A percentile compares a stretch with the other conserved stretches of the same genome.
phyloP scores from a whole-genome alignment of 2,888 invertebrate species.

The Parnassius glacialis region DNA sequence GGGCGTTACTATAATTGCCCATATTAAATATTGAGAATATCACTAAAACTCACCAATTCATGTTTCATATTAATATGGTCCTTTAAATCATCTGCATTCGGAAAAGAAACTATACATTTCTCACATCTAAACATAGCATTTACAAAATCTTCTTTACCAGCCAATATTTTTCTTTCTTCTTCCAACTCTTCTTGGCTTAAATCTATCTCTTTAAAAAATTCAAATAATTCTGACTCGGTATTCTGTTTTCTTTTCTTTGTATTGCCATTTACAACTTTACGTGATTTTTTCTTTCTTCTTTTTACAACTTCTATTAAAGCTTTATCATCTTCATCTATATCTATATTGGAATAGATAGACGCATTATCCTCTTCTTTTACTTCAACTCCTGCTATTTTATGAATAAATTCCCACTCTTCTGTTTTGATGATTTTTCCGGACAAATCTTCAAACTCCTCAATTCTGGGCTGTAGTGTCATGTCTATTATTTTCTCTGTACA shows the following conservation, averaged over 20 bases:
- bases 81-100: conserved; percentile 61
- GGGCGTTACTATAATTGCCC: no score
- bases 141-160: conserved; percentile 52
- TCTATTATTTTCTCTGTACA: conserved; percentile 10
- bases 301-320: conserved; percentile 34
- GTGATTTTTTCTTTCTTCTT: conserved; percentile 34
- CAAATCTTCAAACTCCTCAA: background rate
- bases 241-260: conserved; percentile 30
- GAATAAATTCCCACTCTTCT: conserved; percentile 19
- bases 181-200: conserved; percentile 48
- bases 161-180: conserved; percentile 48
- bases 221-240: conserved; percentile 19
- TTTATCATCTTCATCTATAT: conserved; percentile 39
- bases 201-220: conserved; percentile 47
- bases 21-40: background rate
- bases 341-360: conserved; percentile 25
- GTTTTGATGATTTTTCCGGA: conserved; percentile 19
- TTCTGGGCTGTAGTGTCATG: conserved; percentile 2
- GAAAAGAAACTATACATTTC: conserved; percentile 55
- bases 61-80: conserved; percentile 61
- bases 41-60: conserved; percentile 49
- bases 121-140: conserved; percentile 67
- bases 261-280: conserved; percentile 27
- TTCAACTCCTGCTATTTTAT: conserved; percentile 4
- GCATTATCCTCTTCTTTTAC: conserved; percentile 32